Evolutionary conservation across 2,113 vertebrate species (phyloP), one percentile per base, ranked within the genome.

Genomic region (Pagrus major): DNA sequence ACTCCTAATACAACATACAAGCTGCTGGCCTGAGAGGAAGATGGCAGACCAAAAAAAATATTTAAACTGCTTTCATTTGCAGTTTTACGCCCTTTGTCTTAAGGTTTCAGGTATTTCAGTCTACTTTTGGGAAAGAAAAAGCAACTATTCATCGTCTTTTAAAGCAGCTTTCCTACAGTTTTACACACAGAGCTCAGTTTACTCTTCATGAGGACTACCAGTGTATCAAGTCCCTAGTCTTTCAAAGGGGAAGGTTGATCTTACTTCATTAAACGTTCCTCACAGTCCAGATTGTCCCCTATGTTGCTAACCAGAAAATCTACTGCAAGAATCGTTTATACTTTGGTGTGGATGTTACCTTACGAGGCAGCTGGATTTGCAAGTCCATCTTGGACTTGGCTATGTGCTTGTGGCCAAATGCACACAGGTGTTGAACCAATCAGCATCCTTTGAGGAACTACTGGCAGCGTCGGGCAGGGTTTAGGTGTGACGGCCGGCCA

Each of bases 321-420:
- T 35, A 35, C 31, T 21, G 41, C 52, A n/a, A n/a, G n/a, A n/a
- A n/a, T n/a, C n/a, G n/a, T 41, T 74, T 79, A 42, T 51, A 21
- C n/a, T n/a, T 69, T 3, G 5, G 6, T 29, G 5, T 56, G n/a
- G 47, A 42, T n/a, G n/a, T n/a, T n/a, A n/a, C n/a, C n/a, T n/a
- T n/a, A n/a, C n/a, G n/a, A n/a, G n/a, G n/a, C n/a, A n/a, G n/a
- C n/a, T n/a, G n/a, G n/a, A n/a, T n/a, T n/a, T n/a, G n/a, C n/a
- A n/a, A n/a, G n/a, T n/a, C n/a, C n/a, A n/a, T n/a, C n/a, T n/a
- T n/a, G n/a, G n/a, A n/a, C n/a, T n/a, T n/a, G n/a, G n/a, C n/a
- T n/a, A n/a, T n/a, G n/a, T n/a, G n/a, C n/a, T n/a, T n/a, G n/a
- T n/a, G n/a, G n/a, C n/a, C n/a, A n/a, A n/a, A n/a, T n/a, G n/a